phyloP scores from a whole-genome alignment of 2,113 vertebrate genomes.

The Phylloscopus whistleri region DNA sequence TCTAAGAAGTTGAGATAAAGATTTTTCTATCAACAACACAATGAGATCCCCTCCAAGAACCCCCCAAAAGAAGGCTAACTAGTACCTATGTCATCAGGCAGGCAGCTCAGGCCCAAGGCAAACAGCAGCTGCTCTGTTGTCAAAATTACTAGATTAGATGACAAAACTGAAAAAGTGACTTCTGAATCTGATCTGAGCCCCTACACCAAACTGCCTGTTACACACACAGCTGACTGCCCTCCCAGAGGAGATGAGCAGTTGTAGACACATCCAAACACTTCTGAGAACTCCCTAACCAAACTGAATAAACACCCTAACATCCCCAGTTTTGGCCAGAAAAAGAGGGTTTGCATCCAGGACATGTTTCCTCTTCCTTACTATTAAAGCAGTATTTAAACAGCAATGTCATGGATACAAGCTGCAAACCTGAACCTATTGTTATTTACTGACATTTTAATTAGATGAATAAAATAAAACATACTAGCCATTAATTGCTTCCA shows the following conservation, averaged over 20 bases:
- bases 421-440: background rate
- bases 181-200: background rate
- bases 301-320: background rate
- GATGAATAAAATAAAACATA: background rate
- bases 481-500: background rate
- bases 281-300: background rate
- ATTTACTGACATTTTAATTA: background rate
- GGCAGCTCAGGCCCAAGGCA: background rate
- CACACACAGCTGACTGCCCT: background rate
- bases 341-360: background rate
- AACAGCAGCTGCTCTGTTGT: background rate
- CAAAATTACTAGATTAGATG: background rate
- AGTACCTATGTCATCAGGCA: background rate
- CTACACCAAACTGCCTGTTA: background rate
- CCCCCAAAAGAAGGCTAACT: background rate
- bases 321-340: background rate
- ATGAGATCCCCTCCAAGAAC: background rate
- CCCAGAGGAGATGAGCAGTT: fast-evolving
- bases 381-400: background rate
- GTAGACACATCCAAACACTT: background rate
- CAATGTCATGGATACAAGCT: background rate
- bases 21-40: background rate
- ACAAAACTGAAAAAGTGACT: background rate
- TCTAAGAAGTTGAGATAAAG: background rate
- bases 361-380: background rate